Percentiles rank a stretch among this genome's conserved stretches.
These are phyloP conservation scores for Sarcophaga peregrina DNA, from an alignment of 1,140 invertebrate species.

Conservation along the genomic window DNA sequence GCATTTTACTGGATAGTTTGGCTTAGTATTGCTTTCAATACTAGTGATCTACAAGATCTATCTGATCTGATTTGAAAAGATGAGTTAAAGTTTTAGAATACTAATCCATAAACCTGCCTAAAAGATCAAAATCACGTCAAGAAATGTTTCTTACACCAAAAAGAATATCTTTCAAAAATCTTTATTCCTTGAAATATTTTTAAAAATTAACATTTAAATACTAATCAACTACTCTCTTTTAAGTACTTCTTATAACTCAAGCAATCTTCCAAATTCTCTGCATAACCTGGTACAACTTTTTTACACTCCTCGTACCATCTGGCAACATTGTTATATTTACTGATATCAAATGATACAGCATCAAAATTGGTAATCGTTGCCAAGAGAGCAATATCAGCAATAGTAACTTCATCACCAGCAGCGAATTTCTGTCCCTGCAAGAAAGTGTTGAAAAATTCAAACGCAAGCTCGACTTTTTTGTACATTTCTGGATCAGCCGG, in stretches of 20 bases:
- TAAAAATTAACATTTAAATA: background rate
- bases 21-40: no score
- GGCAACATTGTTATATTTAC: constrained; percentile 75
- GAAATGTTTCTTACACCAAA: no score
- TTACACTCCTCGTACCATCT: constrained; percentile 79
- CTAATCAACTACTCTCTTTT: background rate
- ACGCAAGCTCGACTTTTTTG: constrained; percentile 72
- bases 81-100: no score
- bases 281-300: constrained; percentile 77
- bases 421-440: constrained; percentile 74
- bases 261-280: constrained; percentile 74
- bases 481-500: constrained; percentile 74
- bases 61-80: no score
- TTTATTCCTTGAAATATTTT: background rate
- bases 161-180: no score
- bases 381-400: constrained; percentile 77
- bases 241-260: constrained; percentile 68
- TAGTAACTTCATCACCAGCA: constrained; percentile 76
- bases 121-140: no score
- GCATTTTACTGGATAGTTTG: no score
- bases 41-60: no score
- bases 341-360: constrained; percentile 74
- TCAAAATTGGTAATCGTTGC: constrained; percentile 75
- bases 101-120: no score
- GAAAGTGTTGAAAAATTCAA: constrained; percentile 76